These are phyloP conservation scores for Stenolophus ochropezus DNA, from an alignment of 2,888 invertebrate genomes.

Conservation along the genomic window DNA sequence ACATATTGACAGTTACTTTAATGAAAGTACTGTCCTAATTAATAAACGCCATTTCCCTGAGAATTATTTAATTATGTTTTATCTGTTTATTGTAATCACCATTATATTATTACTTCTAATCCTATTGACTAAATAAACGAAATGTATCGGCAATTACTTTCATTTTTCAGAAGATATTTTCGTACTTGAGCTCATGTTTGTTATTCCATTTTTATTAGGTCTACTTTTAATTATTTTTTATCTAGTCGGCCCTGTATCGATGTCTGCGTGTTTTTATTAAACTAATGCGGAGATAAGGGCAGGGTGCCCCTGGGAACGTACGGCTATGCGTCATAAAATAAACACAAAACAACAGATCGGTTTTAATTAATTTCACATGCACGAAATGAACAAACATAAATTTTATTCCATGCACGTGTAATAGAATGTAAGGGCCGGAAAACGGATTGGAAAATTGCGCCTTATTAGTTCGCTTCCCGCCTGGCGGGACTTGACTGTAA, in stretches of 20 bases:
- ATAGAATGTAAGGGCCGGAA: slow-evolving; percentile 9
- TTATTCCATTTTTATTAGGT: too few species aligned
- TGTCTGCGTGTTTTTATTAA: slow-evolving; percentile 50
- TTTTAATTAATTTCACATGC: slow-evolving; percentile 56
- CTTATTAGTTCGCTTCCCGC: not conserved
- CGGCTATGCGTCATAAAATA: slow-evolving; percentile 47
- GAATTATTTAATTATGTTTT: too few species aligned
- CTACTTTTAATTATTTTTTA: not conserved
- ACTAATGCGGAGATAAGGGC: slow-evolving; percentile 43
- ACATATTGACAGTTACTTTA: too few species aligned
- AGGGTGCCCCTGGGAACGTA: slow-evolving; percentile 34
- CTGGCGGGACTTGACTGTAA: not conserved
- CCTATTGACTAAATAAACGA: too few species aligned
- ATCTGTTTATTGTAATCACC: too few species aligned
- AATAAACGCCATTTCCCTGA: too few species aligned
- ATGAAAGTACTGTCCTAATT: too few species aligned
- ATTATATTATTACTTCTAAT: too few species aligned
- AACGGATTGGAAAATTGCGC: slow-evolving; percentile 6
- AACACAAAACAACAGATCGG: slow-evolving; percentile 47
- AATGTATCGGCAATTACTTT: too few species aligned
- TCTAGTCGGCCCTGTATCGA: not conserved
- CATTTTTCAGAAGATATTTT: too few species aligned
- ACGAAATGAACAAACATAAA: slow-evolving; percentile 42
- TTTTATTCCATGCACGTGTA: slow-evolving; percentile 9
- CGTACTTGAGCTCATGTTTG: too few species aligned